Evolutionary conservation across 2,113 vertebrate genomes (phyloP).

Genomic region (Lichenostomus cassidix): DNA sequence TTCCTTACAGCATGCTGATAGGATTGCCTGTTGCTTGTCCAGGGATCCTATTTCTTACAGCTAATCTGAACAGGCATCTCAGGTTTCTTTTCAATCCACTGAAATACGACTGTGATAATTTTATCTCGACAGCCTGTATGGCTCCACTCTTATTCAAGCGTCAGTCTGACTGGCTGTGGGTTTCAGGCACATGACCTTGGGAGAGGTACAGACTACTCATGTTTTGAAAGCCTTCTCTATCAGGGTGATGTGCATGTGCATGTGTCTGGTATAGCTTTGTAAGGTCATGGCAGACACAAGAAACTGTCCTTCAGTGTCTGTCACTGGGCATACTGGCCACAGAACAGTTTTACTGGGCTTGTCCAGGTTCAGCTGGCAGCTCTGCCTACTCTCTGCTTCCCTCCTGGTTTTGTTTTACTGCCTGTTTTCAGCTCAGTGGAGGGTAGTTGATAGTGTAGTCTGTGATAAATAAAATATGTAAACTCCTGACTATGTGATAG

Average conservation of each 20-base stretch:
- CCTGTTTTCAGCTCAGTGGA: not conserved
- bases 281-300: not conserved
- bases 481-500: not conserved
- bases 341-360: not conserved
- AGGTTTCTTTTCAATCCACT: slow-evolving; percentile 44
- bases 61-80: slow-evolving; percentile 18
- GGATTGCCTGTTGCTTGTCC: not conserved
- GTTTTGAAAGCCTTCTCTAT: not conserved
- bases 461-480: not conserved
- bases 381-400: not conserved
- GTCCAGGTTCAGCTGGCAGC: not conserved
- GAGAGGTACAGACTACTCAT: not conserved
- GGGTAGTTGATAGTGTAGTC: not conserved
- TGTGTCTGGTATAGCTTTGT: not conserved
- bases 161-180: slow-evolving; percentile 12
- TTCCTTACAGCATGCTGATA: not conserved
- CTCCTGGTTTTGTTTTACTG: not conserved
- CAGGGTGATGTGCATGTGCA: rapidly evolving
- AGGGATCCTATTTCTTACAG: slow-evolving; percentile 26
- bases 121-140: not conserved
- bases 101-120: slow-evolving; percentile 27
- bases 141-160: not conserved
- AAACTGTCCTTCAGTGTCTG: not conserved
- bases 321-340: not conserved
- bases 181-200: slow-evolving; percentile 21